A percentile compares a stretch with the other conserved stretches of the same genome.
Evolutionary conservation across 2,888 invertebrate species (phyloP).

Genomic region (Acanthosepion lycidas): DNA sequence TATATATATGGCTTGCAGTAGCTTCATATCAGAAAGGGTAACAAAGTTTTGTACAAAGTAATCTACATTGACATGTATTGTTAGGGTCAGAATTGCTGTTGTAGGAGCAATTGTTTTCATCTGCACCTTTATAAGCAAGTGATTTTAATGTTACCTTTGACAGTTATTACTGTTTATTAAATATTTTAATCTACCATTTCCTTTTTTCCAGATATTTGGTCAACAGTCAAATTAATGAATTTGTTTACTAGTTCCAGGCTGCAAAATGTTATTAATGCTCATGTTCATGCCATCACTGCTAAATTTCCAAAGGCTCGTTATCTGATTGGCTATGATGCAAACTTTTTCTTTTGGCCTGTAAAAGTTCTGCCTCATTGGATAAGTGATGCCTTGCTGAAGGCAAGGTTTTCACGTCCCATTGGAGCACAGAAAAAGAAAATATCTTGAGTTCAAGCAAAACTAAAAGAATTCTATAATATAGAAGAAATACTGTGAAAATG

Average conservation of each 20-base stretch:
- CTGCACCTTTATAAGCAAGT: no score
- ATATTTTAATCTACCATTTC: not conserved
- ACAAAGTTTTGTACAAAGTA: no score
- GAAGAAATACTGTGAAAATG: no score
- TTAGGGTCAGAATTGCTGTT: no score
- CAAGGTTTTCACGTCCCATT: not conserved
- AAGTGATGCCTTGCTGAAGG: constrained; percentile 50
- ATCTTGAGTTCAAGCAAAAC: not conserved
- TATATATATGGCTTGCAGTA: no score
- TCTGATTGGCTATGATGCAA: constrained; percentile 63
- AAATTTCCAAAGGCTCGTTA: constrained; percentile 60
- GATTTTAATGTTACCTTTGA: not conserved
- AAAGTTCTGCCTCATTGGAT: constrained; percentile 61
- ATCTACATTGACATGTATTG: no score
- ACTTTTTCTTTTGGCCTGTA: constrained; percentile 59
- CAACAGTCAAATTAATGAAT: not conserved
- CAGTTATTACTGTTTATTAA: not conserved
- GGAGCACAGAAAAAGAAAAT: not conserved
- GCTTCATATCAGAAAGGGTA: no score
- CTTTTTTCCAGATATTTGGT: not conserved
- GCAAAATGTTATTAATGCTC: constrained; percentile 62
- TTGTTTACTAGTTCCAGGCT: not conserved
- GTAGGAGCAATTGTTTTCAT: no score
- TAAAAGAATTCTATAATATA: not conserved
- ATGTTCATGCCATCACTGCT: constrained; percentile 63